Base-by-base conservation (phyloP, 1,140 invertebrate species). In the Lordiphosa clarofinis region DNA sequence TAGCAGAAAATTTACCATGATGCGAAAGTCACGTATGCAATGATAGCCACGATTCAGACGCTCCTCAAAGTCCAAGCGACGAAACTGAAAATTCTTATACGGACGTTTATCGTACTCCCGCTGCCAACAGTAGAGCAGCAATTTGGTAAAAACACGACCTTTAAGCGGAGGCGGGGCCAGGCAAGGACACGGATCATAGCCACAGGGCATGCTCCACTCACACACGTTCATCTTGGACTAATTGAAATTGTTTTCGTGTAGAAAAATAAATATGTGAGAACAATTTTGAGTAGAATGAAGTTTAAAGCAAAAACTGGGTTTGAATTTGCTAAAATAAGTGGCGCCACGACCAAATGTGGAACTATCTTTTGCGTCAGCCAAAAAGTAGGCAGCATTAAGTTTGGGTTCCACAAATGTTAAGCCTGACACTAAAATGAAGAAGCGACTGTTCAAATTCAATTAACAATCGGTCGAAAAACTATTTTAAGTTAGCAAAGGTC, bases 41-140 rank as follows among this genome's bases (percentile, higher is more conserved):
- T 79, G 63, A 55, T 63, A 88, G 0, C 13, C 43, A 28, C 87
- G 57, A 5, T 57, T 24, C 40, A 88, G 70, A 10, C 87, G 73
- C 11, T 87, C 56, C 60, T 87, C 71, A 35, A 86, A 88, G 11
- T 72, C 57, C 12, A 87, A 4, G 2, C 49, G 36, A 10, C 66
- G 54, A 35, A 88, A 87, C 46, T 49, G 53, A 39, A 88, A 87
- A 36, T 70, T 15, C 0, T 9, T 15, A 36, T 74, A 88, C 0
- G 87, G 87, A n/a, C 84, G 49, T 33, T 65, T 36, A 44, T 88
- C 87, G 44, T 88, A 88, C 47, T 88, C 87, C 33, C 76, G 64
- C 57, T 88, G 87, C 87, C 87, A 88, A 24, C 72, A 87, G 10
- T 67, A 35, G 1, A 88, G 50, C 43, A 88, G 43, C 6, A 86